Evolutionary conservation across 2,888 invertebrate species (phyloP), one percentile per base, ranked within the genome.

Genomic region (Clepsis dumicolana): DNA sequence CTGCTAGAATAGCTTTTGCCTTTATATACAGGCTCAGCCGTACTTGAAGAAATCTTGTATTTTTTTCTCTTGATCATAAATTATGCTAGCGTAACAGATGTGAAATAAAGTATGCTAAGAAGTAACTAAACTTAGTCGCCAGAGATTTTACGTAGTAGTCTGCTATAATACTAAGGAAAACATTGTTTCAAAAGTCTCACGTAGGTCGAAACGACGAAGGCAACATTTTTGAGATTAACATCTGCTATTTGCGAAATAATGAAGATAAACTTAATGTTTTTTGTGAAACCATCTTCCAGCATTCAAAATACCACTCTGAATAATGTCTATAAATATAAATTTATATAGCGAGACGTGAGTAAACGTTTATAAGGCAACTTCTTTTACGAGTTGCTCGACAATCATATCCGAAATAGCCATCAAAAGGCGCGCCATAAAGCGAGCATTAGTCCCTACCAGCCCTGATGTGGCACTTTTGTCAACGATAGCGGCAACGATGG

Each of bases 341-440:
- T 65, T 74, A 74, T 77, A 75, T 61, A 70, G 76, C 71, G 76
- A 75, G 74, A 78, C 76, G 73, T 77, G 79, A 61, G 78, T 74
- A 77, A 78, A 75, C 81, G 80, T 82, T 85, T 81, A 81, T 81
- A 80, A 81, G 80, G 81, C 78, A 82, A 83, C 79, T 83, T 82
- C 73, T 86, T 85, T 86, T 86, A 86, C 82, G 87, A 85, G 82
- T 82, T 64, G 68, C 85, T 79, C 84, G 85, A 86, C 87, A 89
- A 89, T 87, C 84, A 88, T 89, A 88, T 85, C 82, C 82, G 82
- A 86, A 85, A 87, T 87, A 86, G 82, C 82, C 85, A 84, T 90
- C 89, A 91, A 90, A 89, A 85, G 87, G 84, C 82, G 82, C 78
- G 81, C 83, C 87, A 84, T 90, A 90, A 90, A 90, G 83, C 80